Percentiles rank a stretch among this genome's conserved stretches.
phyloP scores from a whole-genome alignment of 2,888 invertebrate genomes.

The Ophion ellenae region DNA sequence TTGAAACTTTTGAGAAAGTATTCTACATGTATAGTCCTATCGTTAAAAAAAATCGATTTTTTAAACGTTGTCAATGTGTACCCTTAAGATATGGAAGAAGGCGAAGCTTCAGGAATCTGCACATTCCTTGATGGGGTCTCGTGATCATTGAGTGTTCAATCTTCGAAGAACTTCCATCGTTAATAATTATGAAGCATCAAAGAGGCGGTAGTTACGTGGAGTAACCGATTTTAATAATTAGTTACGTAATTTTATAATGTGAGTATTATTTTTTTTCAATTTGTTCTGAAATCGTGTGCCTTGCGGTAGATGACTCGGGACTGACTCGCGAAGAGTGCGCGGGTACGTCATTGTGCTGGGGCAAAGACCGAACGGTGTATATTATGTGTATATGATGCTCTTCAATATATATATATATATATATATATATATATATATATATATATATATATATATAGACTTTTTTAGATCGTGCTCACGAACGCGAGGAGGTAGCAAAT shows the following conservation, averaged over 20 bases:
- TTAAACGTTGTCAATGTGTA: too few species aligned
- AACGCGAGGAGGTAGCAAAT: conserved; percentile 70
- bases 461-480: conserved; percentile 56
- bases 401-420: not conserved
- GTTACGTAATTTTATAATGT: not conserved
- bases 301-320: not conserved
- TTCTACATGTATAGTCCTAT: too few species aligned
- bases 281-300: not conserved
- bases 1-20: too few species aligned
- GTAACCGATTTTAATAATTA: not conserved
- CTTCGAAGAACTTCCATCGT: not conserved
- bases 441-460: conserved; percentile 13
- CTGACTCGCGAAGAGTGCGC: not conserved
- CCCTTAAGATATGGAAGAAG: too few species aligned
- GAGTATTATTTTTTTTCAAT: not conserved
- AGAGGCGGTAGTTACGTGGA: not conserved
- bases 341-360: not conserved
- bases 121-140: too few species aligned
- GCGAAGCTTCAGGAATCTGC: too few species aligned
- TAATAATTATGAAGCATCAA: not conserved
- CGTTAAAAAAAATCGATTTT: too few species aligned
- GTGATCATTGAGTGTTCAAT: not conserved
- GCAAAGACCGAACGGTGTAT: conserved; percentile 7
- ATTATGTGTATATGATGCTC: not conserved
- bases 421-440: not conserved